Conservation (phyloP, 2,113 vertebrate genomes). For the Indicator indicator region DNA sequence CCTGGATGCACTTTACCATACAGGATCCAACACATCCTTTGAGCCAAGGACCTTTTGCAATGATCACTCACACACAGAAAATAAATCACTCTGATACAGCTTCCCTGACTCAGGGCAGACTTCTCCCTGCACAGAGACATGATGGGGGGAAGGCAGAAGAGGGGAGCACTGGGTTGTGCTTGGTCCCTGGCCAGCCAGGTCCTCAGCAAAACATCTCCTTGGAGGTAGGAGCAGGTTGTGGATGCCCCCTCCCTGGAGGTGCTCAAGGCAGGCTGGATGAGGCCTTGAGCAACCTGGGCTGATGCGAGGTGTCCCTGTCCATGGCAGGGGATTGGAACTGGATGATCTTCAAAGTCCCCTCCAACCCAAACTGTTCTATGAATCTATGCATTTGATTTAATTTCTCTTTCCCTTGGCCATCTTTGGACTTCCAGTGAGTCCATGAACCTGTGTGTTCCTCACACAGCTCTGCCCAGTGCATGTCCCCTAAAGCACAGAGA, state of each 20-base stretch:
- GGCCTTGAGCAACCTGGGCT: too few relatives aligned
- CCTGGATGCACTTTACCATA: conserved; percentile 41
- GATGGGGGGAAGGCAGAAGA: not conserved
- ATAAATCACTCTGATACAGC: not conserved
- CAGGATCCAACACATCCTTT: conserved; percentile 53
- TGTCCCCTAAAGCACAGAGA: rapidly evolving
- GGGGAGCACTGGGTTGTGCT: not conserved
- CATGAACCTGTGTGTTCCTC: not conserved
- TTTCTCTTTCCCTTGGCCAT: too few relatives aligned
- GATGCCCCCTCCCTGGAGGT: too few relatives aligned
- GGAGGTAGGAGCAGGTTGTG: rapidly evolving
- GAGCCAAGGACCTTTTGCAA: conserved; percentile 24
- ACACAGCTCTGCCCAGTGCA: rapidly evolving
- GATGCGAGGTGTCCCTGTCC: too few relatives aligned
- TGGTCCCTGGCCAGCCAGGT: not conserved
- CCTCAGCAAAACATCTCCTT: not conserved
- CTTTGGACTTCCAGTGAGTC: too few relatives aligned
- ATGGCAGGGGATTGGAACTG: too few relatives aligned
- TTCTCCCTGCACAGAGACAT: not conserved
- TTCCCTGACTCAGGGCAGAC: not conserved
- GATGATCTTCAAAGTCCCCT: too few relatives aligned
- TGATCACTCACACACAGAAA: not conserved
- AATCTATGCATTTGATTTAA: too few relatives aligned
- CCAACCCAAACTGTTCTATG: too few relatives aligned
- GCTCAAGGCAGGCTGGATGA: too few relatives aligned